Base-by-base conservation (phyloP, 1,140 invertebrate genomes). In the Subanguina moxae region DNA sequence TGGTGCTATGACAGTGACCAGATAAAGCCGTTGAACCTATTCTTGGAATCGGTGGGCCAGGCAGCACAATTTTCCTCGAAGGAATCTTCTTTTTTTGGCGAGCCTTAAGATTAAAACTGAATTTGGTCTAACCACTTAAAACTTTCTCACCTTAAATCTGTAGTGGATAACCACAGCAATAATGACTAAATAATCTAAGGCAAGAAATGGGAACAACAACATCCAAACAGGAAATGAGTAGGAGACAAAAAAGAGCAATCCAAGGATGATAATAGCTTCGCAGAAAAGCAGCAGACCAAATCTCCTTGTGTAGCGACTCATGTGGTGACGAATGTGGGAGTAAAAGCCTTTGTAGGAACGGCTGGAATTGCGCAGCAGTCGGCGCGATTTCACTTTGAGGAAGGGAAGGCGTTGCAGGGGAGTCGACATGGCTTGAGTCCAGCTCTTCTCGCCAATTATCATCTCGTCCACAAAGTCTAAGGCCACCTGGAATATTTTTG, bases 401-500 rank as follows among this genome's bases (percentile, higher is more conserved):
- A 72, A 81, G 7, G 82, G 79, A 27, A 81, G 17, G 27, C 79
- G 69, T 45, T 81, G 82, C 21, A 69, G 66, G 9, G 79, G 79
- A 1, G 66, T 68, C 23, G 67, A 48, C 30, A 80, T 48, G 0
- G 78, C 79, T 13, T 76, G 64, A 8, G 21, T 27, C 72, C 76
- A 76, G 11, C 61, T 63, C 64, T 79, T 81, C n/a, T 74, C 67
- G 21, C 80, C 77, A n/a, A 82, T 80, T 27, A 82, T 79, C 62
- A 79, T 81, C 42, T 78, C 78, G 42, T 82, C 80, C 8, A 82
- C 82, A 65, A 76, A 82, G 28, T 82, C 76, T 1, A 82, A 52
- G n/a, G 80, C 78, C 19, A 80, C 76, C 58, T 77, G 48, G 32
- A 76, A 57, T 72, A n/a, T 46, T 61, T 38, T 38, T 5, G 32